These are phyloP conservation scores for Chaetodon auriga DNA, from an alignment of 2,113 vertebrate species.

Conservation along the genomic window DNA sequence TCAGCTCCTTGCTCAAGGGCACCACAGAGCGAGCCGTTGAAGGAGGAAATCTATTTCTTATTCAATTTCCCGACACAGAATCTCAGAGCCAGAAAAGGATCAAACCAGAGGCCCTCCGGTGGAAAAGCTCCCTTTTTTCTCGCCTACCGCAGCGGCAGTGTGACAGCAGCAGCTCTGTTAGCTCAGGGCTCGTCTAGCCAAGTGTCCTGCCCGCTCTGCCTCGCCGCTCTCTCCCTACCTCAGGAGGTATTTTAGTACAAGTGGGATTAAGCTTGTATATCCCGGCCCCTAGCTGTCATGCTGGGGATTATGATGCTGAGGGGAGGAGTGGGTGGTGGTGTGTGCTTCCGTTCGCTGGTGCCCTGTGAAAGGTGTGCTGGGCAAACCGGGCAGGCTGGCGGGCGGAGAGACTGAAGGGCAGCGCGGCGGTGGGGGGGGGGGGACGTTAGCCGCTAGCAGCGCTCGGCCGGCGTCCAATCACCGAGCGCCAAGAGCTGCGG, in stretches of 20 bases:
- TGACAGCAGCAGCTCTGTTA: slow-evolving; percentile 12
- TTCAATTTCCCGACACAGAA: slow-evolving; percentile 32
- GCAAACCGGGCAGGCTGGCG: slow-evolving; percentile 24
- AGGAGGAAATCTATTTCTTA: slow-evolving; percentile 56
- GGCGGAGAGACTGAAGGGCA: not conserved
- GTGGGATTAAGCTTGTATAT: slow-evolving; percentile 79
- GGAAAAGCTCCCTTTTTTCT: not conserved
- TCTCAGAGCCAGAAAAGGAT: slow-evolving; percentile 47
- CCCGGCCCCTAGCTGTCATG: slow-evolving; percentile 73
- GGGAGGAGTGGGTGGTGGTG: slow-evolving; percentile 64
- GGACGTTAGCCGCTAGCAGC: not conserved
- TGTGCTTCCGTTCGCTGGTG: slow-evolving; percentile 58
- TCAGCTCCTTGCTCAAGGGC: slow-evolving; percentile 43
- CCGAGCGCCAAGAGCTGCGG: slow-evolving; percentile 3
- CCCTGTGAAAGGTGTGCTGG: slow-evolving; percentile 61
- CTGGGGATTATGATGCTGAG: slow-evolving; percentile 71
- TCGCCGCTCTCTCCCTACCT: slow-evolving; percentile 56
- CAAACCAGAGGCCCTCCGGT: slow-evolving; percentile 42
- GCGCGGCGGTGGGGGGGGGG: not conserved
- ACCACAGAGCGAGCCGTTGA: slow-evolving; percentile 24
- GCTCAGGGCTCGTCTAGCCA: slow-evolving; percentile 18
- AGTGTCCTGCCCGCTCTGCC: slow-evolving; percentile 47
- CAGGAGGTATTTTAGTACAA: slow-evolving; percentile 74
- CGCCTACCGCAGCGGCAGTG: slow-evolving; percentile 1
- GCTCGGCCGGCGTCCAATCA: slow-evolving; percentile 26